A percentile compares a stretch with the other conserved stretches of the same genome.
Conservation (phyloP, 2,888 invertebrate species). For the Chymomyza amoena region DNA sequence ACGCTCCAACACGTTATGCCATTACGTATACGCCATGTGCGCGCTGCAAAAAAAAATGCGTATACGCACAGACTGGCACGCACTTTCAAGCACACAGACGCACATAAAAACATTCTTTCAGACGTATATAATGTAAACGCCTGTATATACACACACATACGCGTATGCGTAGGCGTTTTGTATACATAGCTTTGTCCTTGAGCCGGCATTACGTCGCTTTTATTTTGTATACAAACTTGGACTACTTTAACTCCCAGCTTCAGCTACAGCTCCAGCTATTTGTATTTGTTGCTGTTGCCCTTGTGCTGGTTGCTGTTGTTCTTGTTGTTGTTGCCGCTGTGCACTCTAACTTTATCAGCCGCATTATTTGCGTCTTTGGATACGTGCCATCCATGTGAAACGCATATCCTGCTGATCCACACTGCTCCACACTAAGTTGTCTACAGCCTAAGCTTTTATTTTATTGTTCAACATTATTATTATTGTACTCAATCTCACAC, state of each 20-base stretch:
- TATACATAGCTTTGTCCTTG: slow-evolving; percentile 44
- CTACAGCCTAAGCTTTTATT: slow-evolving; percentile 64
- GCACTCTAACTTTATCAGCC: not conserved
- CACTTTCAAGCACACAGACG: not conserved
- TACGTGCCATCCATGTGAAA: not conserved
- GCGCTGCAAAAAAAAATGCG: not conserved
- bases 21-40: slow-evolving; percentile 60
- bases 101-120: not conserved
- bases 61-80: not conserved
- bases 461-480: slow-evolving; percentile 33
- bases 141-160: slow-evolving; percentile 12
- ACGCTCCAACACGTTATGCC: slow-evolving; percentile 36
- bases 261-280: not conserved
- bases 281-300: not conserved
- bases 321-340: slow-evolving; percentile 5
- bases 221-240: slow-evolving; percentile 29
- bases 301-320: slow-evolving; percentile 33
- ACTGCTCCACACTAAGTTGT: slow-evolving; percentile 64
- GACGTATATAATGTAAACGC: not conserved
- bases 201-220: slow-evolving; percentile 53
- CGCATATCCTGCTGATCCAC: not conserved
- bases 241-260: slow-evolving; percentile 26
- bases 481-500: slow-evolving; percentile 22
- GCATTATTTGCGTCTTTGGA: not conserved
- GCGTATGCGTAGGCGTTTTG: not conserved